Percentiles rank a stretch among this genome's conserved stretches.
Conservation (phyloP, 2,797 vertebrate genomes). For the Sternotherus odoratus region DNA sequence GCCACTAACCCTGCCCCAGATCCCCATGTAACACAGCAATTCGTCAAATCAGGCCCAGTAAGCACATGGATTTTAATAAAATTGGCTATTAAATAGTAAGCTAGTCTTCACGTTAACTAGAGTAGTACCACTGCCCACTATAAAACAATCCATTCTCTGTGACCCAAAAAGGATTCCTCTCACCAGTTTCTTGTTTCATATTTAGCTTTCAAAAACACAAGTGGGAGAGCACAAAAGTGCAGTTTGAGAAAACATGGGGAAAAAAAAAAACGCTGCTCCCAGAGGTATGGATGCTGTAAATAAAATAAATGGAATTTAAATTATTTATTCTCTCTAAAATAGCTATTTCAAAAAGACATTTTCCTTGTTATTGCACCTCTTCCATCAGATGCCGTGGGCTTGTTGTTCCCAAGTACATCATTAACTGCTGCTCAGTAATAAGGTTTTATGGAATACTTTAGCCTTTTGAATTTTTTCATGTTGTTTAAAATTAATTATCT, state of each 20-base stretch:
- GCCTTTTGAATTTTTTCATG: background rate
- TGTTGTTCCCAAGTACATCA: background rate
- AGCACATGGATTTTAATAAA: too few species aligned
- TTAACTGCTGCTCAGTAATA: background rate
- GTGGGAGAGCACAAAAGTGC: background rate
- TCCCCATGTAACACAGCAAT: too few species aligned
- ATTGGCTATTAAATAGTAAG: too few species aligned
- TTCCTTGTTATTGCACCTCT: background rate
- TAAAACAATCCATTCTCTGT: too few species aligned
- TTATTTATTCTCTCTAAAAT: background rate
- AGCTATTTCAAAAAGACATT: background rate
- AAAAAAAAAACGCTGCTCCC: background rate
- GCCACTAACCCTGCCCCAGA: too few species aligned
- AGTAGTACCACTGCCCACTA: too few species aligned
- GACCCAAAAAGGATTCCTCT: background rate
- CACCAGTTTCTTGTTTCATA: background rate
- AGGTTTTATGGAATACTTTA: background rate
- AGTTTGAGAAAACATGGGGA: background rate
- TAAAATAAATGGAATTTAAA: background rate
- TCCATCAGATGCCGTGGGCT: background rate
- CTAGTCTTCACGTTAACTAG: too few species aligned
- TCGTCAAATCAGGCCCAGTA: too few species aligned
- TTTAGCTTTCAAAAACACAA: background rate
- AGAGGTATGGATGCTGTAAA: background rate
- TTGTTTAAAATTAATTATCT: background rate